phyloP scores from a whole-genome alignment of 2,888 invertebrate species.

The Endotricha flammealis region DNA sequence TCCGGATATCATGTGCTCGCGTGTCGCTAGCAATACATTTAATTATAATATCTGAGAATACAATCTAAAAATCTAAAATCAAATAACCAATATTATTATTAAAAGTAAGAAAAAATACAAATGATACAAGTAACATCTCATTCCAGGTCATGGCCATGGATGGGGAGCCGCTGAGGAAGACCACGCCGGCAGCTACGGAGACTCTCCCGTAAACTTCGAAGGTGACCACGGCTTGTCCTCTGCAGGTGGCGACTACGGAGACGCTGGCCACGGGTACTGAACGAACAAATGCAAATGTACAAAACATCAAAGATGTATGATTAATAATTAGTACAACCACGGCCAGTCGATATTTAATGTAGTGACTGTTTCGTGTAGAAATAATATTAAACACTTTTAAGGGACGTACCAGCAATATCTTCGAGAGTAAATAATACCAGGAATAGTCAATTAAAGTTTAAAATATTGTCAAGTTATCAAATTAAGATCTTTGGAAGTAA shows the following conservation, averaged over 20 bases:
- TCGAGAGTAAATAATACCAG: no score
- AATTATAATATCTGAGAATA: no score
- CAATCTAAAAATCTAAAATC: no score
- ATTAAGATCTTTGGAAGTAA: not conserved
- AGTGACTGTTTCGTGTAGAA: not conserved
- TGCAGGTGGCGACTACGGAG: constrained; percentile 42
- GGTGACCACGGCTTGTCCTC: constrained; percentile 53
- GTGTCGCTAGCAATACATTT: no score
- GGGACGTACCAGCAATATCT: no score
- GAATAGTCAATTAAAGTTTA: no score
- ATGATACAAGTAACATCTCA: no score
- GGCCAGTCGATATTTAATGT: not conserved
- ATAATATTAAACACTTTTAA: no score
- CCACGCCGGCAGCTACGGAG: constrained; percentile 47
- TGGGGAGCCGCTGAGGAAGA: constrained; percentile 67
- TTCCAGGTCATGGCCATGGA: constrained; percentile 60
- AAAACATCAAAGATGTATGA: no score
- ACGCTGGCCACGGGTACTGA: constrained; percentile 32
- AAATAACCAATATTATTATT: no score
- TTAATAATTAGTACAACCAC: not conserved
- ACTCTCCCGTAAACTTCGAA: constrained; percentile 62
- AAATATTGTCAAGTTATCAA: not conserved
- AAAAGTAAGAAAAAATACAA: no score
- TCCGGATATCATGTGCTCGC: no score
- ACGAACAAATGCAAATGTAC: not conserved